Evolutionary conservation across 2,113 vertebrate species (phyloP).

Genomic region (Romanogobio albipinnatus): DNA sequence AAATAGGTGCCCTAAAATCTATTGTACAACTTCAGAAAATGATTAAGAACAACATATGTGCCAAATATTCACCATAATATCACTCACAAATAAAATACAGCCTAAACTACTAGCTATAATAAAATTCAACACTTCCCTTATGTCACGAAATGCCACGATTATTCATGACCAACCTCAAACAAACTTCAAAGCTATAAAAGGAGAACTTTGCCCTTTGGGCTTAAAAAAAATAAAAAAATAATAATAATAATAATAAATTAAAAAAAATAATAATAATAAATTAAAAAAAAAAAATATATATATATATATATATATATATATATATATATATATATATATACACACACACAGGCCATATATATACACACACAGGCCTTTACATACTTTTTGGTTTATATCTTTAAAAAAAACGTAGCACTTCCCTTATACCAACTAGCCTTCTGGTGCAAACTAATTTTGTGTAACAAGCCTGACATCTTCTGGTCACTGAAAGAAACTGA

Average conservation of each 20-base stretch:
- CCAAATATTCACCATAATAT: not conserved
- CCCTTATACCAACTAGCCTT: not conserved
- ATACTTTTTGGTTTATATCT: not conserved
- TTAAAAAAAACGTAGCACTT: not conserved
- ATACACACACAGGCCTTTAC: not conserved
- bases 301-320: too few relatives aligned
- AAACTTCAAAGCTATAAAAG: not conserved
- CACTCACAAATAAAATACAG: not conserved
- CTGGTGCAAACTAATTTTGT: not conserved
- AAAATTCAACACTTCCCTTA: not conserved
- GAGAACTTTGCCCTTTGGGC: too few relatives aligned
- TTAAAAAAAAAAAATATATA: too few relatives aligned
- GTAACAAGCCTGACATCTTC: slow-evolving; percentile 34
- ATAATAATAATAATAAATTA: too few relatives aligned
- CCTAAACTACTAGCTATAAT: not conserved
- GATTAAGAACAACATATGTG: not conserved
- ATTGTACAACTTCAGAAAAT: not conserved
- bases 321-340: too few relatives aligned
- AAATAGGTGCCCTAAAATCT: not conserved
- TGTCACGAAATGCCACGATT: not conserved
- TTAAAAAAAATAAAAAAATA: too few relatives aligned
- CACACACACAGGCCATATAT: too few relatives aligned
- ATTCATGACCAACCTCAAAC: not conserved
- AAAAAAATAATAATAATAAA: too few relatives aligned
- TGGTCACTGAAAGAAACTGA: slow-evolving; percentile 15